Base-by-base conservation (phyloP, 2,888 invertebrate genomes). In the Drosophila emarginata region DNA sequence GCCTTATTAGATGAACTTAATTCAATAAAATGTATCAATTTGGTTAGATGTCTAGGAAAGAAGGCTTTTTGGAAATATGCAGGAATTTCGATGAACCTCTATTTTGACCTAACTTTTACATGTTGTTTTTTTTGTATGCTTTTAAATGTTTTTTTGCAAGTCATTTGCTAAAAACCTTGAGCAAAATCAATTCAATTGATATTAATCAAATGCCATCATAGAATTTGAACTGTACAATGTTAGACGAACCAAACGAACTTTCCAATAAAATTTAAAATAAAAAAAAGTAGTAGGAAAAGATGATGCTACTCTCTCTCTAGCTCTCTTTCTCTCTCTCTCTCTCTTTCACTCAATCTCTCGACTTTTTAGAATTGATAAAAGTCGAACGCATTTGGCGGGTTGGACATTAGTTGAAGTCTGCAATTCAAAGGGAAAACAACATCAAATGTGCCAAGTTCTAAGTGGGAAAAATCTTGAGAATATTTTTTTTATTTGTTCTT, bases 101-200 rank as follows among this genome's bases (percentile, higher is more conserved):
- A 26, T 37, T 5, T 28, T 70, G 70, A 70, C 70, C 58, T 12
- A 71, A 70, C 60, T 68, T 51, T 64, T 37, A n/a, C 65, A 77
- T 65, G 64, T 62, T 62, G 58, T 45, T 56, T 32, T 15, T 56
- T 6, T 18, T 45, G 7, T 9, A 36, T 11, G 26, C 26, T 26
- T 26, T 26, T 5, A 36, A 11, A 1, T 37, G 37, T 11, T 32
- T 65, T 81, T 74, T 23, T 57, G 37, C 39, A 60, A 62, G 73
- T 77, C 74, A 74, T 75, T 54, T 4, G 53, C 40, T 45, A 50
- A 71, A 50, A 76, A 76, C 87, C 87, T 85, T 87, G 87, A 78
- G 72, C 56, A 76, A 76, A 84, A 85, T 85, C 87, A 78, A 84
- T 84, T 74, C 76, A 84, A 85, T 85, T 85, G 77, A 73, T 72